Conservation (phyloP, 2,797 vertebrate genomes). For the Tachyglossus aculeatus region DNA sequence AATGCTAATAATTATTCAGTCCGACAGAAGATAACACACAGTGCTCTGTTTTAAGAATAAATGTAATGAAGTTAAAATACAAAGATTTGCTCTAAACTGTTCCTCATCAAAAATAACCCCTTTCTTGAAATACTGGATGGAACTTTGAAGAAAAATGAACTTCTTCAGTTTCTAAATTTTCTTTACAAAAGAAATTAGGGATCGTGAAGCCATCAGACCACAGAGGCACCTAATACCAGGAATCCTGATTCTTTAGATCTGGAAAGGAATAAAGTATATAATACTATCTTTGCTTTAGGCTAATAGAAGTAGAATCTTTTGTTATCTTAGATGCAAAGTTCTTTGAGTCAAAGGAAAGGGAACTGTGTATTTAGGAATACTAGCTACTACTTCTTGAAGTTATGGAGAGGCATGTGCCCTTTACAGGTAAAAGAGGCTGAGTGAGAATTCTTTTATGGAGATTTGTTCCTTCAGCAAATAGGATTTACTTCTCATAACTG, state of each 20-base stretch:
- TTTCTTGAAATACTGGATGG: too few relatives aligned
- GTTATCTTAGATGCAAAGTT: conserved; percentile 23
- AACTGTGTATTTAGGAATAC: conserved; percentile 43
- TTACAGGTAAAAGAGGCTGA: conserved; percentile 44
- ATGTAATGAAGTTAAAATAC: too few relatives aligned
- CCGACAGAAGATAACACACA: too few relatives aligned
- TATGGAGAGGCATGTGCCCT: conserved; percentile 15
- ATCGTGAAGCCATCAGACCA: conserved; percentile 35
- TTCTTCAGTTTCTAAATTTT: conserved; percentile 34
- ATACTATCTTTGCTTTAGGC: conserved; percentile 42
- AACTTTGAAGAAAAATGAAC: conserved; percentile 3
- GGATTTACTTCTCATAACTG: conserved; percentile 34
- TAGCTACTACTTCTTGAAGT: conserved; percentile 19
- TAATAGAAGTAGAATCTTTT: conserved; percentile 39
- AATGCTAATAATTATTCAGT: too few relatives aligned
- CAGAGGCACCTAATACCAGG: conserved; percentile 30
- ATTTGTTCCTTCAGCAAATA: conserved; percentile 36
- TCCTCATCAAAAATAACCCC: too few relatives aligned
- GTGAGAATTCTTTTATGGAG: conserved; percentile 35
- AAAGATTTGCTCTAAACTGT: too few relatives aligned
- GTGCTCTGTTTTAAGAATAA: too few relatives aligned
- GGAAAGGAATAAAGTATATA: too few relatives aligned
- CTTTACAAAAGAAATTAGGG: conserved; percentile 24
- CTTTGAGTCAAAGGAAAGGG: conserved; percentile 35
- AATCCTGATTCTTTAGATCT: conserved; percentile 34